Base-by-base conservation (phyloP, 1,140 invertebrate species). In the Macrobrachium nipponense region DNA sequence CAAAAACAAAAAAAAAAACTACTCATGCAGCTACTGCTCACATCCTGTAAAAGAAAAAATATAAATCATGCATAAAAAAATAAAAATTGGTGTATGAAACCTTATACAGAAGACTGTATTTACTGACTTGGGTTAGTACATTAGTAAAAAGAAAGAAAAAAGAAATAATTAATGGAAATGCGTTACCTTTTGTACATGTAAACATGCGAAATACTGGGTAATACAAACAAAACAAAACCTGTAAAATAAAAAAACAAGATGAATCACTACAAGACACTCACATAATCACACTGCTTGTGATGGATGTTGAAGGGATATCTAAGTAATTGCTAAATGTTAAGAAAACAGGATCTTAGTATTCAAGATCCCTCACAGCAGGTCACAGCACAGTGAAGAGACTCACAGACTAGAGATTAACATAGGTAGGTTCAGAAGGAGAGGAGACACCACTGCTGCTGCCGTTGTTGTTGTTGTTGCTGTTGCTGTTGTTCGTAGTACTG, bases 401-500 rank as follows among this genome's bases (percentile, higher is more conserved):
- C 88, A 89, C 88, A 86, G 88, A 87, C 88, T 89, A 89, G 84
- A 89, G 88, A 85, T 89, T 89, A 87, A 89, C 88, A 87, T 89
- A 89, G 78, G 88, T 89, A 82, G 88, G 88, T 86, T 89, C 88
- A 72, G 88, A 84, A 76, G 86, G 88, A 86, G 86, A 87, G 78
- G 88, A 87, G 77, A 89, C 88, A 86, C 88, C 87, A 87, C 80
- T 86, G 85, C 80, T 87, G 82, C 78, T 86, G 23, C 86, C 82
- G 81, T 85, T 87, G 86, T 87, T 87, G 81, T 81, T 89, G 86
- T 87, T 87, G 85, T 64, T 85, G 80, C 43, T 83, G 82, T 82
- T 89, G 86, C 64, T 87, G 82, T 73, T 85, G 68, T 78, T 87
- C 64, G 80, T 79, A 18, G 58, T 82, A 60, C n/a, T 87, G 80